Evolutionary conservation across 2,888 invertebrate species (phyloP), one percentile per base, ranked within the genome.

Genomic region (Alviniconcha strummeri): DNA sequence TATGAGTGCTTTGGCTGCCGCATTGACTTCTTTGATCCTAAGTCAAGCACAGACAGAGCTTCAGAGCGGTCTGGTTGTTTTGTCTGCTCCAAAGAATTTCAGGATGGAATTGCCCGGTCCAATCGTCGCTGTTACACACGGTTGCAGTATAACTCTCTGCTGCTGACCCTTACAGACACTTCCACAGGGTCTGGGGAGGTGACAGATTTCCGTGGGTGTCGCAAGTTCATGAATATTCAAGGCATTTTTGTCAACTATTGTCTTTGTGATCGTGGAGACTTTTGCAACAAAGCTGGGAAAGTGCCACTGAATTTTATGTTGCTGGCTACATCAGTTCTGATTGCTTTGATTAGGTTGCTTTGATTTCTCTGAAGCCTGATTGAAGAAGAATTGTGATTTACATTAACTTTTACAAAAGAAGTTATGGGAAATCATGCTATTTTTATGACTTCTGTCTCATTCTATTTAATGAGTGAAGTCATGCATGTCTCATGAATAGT

Each of bases 21-120:
- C 13, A 81, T 87, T 17, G 88, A 89, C 55, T 88, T 86, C 77
- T 89, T 89, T 84, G 86, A 88, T 83, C 83, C 87, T 1, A 84
- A 83, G 8, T 80, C 83, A 11, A 85, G 82, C 55, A 83, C 83
- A 7, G 87, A 86, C 54, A 77, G 83, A 36, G 85, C 87, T 11
- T 77, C 86, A 9, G 80, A 80, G 0, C 84, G 85, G 57, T 83
- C 79, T 55, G 88, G 88, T 52, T 89, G 89, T 80, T 88, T 87
- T 81, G 88, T 88, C 74, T 89, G 89, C 78, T 87, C 88, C 15
- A 89, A 89, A 72, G 87, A 87, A 78, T 89, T 87, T 86, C 86
- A 87, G 55, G 87, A 88, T 85, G 88, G 89, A 87, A 87, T 85
- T 56, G 83, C 86, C n/a, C 83, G 84, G 13, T 87, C 87, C 54